These are phyloP conservation scores for Drosophila villosipedis DNA, from an alignment of 2,888 invertebrate genomes.

Conservation along the genomic window DNA sequence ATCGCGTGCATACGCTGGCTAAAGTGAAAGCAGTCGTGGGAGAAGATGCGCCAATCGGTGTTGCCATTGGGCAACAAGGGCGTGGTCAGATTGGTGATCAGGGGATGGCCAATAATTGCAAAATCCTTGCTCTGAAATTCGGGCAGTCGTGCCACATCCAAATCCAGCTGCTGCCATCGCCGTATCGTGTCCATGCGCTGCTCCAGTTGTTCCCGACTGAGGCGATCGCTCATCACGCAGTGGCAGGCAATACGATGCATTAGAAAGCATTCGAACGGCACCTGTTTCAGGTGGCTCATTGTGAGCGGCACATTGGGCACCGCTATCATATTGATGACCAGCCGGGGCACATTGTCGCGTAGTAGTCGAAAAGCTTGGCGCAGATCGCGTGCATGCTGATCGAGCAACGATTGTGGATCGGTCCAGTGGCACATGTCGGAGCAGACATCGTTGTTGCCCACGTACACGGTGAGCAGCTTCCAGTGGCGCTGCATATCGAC, in stretches of 20 bases:
- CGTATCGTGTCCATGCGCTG: constrained; percentile 45
- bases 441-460: constrained; percentile 88
- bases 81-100: constrained; percentile 74
- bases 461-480: constrained; percentile 88
- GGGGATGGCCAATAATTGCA: constrained; percentile 86
- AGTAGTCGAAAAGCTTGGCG: constrained; percentile 85
- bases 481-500: constrained; percentile 87
- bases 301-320: constrained; percentile 71
- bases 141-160: constrained; percentile 84
- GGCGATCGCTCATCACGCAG: constrained; percentile 71
- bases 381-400: constrained; percentile 86
- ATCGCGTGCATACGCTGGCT: constrained; percentile 87
- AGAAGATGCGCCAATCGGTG: constrained; percentile 86
- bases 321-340: constrained; percentile 75
- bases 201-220: constrained; percentile 35
- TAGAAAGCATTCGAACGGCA: constrained; percentile 66
- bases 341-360: constrained; percentile 86
- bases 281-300: constrained; percentile 49
- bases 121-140: constrained; percentile 86
- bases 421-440: constrained; percentile 86
- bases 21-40: constrained; percentile 88
- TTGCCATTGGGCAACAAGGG: constrained; percentile 83
- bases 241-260: constrained; percentile 76
- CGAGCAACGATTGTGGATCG: constrained; percentile 81
- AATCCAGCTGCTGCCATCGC: constrained; percentile 86